phyloP scores from a whole-genome alignment of 1,140 invertebrate genomes.

The Zaprionus ornatus region DNA sequence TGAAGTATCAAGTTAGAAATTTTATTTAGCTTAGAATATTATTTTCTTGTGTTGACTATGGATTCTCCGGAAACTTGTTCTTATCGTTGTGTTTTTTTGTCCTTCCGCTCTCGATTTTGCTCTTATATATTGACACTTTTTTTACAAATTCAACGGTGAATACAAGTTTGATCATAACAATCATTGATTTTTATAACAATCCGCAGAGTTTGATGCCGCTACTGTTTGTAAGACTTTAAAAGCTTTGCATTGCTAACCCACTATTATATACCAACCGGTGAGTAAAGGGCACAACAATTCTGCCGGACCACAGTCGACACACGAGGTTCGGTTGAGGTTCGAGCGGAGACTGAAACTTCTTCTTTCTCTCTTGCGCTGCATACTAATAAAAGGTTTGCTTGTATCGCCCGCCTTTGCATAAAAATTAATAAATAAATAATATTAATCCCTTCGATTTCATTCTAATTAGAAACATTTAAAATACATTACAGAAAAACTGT shows the following conservation, averaged over 20 bases:
- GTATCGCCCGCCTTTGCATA: too few species aligned
- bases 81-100: conserved; percentile 1
- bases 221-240: conserved; percentile 12
- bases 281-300: too few species aligned
- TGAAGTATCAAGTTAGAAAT: conserved; percentile 12
- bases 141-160: neutral
- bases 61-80: conserved; percentile 38
- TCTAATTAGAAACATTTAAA: neutral
- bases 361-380: too few species aligned
- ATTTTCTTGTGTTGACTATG: neutral
- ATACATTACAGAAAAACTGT: neutral
- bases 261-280: too few species aligned
- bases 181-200: conserved; percentile 14
- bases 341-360: too few species aligned
- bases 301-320: too few species aligned
- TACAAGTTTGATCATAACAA: neutral
- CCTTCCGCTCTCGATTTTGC: neutral
- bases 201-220: neutral
- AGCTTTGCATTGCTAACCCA: too few species aligned
- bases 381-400: too few species aligned
- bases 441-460: too few species aligned
- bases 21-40: conserved; percentile 20
- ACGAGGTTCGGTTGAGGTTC: too few species aligned
- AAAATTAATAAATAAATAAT: too few species aligned
- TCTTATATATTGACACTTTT: conserved; percentile 2